A percentile compares a stretch with the other conserved stretches of the same genome.
Evolutionary conservation across 2,888 invertebrate species (phyloP).

Genomic region (Monoplex corrugatus): DNA sequence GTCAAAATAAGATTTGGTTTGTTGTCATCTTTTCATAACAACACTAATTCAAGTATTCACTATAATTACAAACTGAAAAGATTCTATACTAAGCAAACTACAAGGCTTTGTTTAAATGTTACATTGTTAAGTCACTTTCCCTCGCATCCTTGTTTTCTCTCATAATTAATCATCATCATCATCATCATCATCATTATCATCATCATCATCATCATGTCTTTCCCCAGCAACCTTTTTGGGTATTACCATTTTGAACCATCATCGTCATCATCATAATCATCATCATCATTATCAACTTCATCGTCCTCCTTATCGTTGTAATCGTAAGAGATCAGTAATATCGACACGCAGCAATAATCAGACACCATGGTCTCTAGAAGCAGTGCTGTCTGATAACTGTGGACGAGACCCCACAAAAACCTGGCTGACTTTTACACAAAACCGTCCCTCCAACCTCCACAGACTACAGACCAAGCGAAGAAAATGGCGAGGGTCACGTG

Average conservation of each 20-base stretch:
- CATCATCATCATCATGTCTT: not conserved
- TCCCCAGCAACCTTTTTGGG: not conserved
- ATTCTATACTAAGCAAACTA: too few relatives aligned
- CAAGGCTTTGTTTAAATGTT: too few relatives aligned
- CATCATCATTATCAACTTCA: not conserved
- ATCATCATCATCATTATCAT: not conserved
- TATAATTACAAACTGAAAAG: too few relatives aligned
- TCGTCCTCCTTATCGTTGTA: too few relatives aligned
- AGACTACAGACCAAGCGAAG: not conserved
- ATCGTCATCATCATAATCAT: not conserved
- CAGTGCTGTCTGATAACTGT: not conserved
- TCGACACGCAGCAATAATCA: too few relatives aligned
- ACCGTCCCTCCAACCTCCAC: too few relatives aligned
- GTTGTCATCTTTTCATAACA: too few relatives aligned
- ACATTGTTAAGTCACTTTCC: too few relatives aligned
- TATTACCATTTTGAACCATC: too few relatives aligned
- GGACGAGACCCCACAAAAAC: not conserved
- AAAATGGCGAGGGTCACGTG: not conserved
- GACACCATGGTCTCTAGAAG: not conserved
- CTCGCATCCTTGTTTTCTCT: too few relatives aligned
- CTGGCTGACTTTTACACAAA: not conserved
- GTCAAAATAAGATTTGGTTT: too few relatives aligned
- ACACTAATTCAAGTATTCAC: too few relatives aligned
- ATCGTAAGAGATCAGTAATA: not conserved
- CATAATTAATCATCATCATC: not conserved